phyloP scores from a whole-genome alignment of 2,113 vertebrate genomes.

The Siniperca knerii region DNA sequence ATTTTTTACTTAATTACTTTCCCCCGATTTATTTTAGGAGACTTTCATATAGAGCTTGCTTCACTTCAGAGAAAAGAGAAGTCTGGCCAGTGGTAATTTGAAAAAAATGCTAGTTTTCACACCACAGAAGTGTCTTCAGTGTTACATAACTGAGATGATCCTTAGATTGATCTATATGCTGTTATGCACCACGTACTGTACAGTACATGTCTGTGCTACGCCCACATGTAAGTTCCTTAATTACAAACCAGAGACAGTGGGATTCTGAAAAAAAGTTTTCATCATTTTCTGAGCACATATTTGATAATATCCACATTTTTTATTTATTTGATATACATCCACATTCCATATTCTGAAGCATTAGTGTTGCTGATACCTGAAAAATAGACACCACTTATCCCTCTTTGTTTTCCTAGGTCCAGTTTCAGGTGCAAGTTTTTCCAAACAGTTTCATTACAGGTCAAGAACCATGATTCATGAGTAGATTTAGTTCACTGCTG shows the following conservation, averaged over 20 bases:
- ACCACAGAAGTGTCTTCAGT: neutral
- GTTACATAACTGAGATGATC: neutral
- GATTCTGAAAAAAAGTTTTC: neutral
- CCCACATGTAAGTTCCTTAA: neutral
- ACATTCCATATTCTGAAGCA: neutral
- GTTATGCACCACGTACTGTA: neutral
- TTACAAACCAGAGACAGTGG: neutral
- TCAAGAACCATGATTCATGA: neutral
- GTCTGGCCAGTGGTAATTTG: neutral
- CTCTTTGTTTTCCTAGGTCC: neutral
- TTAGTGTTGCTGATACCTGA: slow-evolving; percentile 3
- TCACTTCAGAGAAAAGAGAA: neutral
- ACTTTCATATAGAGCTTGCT: neutral
- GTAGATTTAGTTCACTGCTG: neutral
- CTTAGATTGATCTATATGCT: neutral
- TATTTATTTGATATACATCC: too few species aligned
- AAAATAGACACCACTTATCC: neutral
- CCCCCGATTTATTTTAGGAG: neutral
- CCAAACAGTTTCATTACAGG: neutral
- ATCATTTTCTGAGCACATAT: neutral
- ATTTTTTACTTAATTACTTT: neutral
- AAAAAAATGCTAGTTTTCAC: neutral
- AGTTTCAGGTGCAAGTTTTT: neutral
- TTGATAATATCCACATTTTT: neutral
- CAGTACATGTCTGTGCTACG: neutral